Evolutionary conservation across 2,888 invertebrate species (phyloP), one percentile per base, ranked within the genome.

Genomic region (Cepaea hortensis): DNA sequence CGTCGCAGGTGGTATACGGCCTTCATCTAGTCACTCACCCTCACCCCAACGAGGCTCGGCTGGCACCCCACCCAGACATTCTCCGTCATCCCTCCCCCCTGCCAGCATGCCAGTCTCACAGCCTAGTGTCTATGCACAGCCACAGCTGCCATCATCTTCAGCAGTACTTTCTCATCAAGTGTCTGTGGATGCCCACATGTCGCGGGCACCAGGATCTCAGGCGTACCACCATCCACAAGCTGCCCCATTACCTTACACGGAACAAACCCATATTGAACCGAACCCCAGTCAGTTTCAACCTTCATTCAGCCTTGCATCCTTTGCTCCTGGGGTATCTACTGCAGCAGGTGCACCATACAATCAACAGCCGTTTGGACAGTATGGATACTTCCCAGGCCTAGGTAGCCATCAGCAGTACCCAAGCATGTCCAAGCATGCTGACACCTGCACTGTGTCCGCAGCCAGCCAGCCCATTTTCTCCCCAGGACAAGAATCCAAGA

Each of bases 381-480:
- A 65, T 48, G 82, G 86, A 7, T 48, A 77, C 62, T 76, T 86
- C 18, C 48, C 77, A 4, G 83, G 77, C 9, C 15, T 50, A 15
- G 35, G 9, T 55, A 73, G 77, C 70, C 77, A 68, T 46, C 87
- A 87, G 79, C 87, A 88, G 62, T 50, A 84, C 18, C 65, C 81
- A 65, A 81, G 65, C 15, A 61, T 73, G 13, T 65, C 61, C 48
- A 85, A 83, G 75, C 75, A 55, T 84, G 87, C 88, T 18, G 82
- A 86, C 50, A 92, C 91, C 15, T 90, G 87, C 79, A 91, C 90
- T 35, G 91, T 91, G 9, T 90, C 91, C 50, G 80, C 91, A 65
- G 87, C 89, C 5, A 89, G 88, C 68, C 90, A 90, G 15, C 91
- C 92, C 18, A 90, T 92, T 20, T 85, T 90, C n/a, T 91, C 91